phyloP scores from a whole-genome alignment of 2,888 invertebrate genomes.

The Drosophila histrio region DNA sequence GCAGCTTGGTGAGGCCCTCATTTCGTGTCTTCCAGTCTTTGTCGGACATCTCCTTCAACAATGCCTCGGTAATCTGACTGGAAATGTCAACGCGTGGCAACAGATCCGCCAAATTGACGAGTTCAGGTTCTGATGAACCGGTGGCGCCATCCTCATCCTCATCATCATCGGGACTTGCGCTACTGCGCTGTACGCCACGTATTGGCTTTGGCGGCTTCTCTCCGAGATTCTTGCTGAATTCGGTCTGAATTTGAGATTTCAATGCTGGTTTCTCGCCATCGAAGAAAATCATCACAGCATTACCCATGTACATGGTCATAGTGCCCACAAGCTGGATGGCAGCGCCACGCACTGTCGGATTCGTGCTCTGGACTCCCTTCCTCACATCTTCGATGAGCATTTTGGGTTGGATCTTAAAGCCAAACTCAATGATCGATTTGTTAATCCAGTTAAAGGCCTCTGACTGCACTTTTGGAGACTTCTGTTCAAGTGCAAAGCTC shows the following conservation, averaged over 20 bases:
- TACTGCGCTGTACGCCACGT: slow-evolving; percentile 85
- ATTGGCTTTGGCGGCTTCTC: slow-evolving; percentile 91
- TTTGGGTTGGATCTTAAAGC: slow-evolving; percentile 91
- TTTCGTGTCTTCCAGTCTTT: slow-evolving; percentile 94
- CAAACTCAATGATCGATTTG: slow-evolving; percentile 93
- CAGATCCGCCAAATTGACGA: slow-evolving; percentile 88
- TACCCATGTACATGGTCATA: slow-evolving; percentile 92
- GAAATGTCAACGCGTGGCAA: slow-evolving; percentile 92
- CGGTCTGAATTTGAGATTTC: slow-evolving; percentile 92
- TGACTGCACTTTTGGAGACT: slow-evolving; percentile 95
- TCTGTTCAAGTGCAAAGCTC: slow-evolving; percentile 92
- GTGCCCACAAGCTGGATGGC: slow-evolving; percentile 88
- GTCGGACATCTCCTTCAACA: slow-evolving; percentile 92
- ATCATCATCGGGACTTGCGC: slow-evolving; percentile 50
- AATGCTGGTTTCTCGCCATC: slow-evolving; percentile 94
- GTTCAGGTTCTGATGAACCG: slow-evolving; percentile 77
- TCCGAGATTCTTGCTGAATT: slow-evolving; percentile 92
- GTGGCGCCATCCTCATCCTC: slow-evolving; percentile 59
- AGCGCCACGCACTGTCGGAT: slow-evolving; percentile 92
- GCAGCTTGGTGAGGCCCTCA: slow-evolving; percentile 85
- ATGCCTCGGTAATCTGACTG: slow-evolving; percentile 91
- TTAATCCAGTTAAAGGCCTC: slow-evolving; percentile 93
- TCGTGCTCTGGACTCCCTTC: slow-evolving; percentile 93
- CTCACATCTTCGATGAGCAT: slow-evolving; percentile 90
- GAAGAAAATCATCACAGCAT: slow-evolving; percentile 89